A percentile compares a stretch with the other conserved stretches of the same genome.
Conservation (phyloP, 2,797 vertebrate species). For the Betta splendens region DNA sequence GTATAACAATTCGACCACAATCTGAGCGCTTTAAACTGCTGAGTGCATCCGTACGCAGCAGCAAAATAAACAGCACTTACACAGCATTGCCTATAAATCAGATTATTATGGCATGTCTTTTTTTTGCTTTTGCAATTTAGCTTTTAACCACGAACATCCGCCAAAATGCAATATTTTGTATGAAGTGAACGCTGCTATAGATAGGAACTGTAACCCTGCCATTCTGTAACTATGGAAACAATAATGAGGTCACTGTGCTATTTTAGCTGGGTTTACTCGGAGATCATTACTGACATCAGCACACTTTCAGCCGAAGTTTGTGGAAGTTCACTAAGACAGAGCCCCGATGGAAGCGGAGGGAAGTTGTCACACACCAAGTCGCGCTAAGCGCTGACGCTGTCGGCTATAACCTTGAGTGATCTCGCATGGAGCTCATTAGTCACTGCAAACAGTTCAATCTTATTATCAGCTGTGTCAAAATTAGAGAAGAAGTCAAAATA, state of each 20-base stretch:
- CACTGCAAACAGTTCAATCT: constrained; percentile 54
- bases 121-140: constrained; percentile 30
- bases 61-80: constrained; percentile 21
- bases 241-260: constrained; percentile 74
- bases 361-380: constrained; percentile 50
- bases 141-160: constrained; percentile 43
- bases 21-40: constrained; percentile 21
- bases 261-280: constrained; percentile 72
- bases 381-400: constrained; percentile 49
- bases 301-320: constrained; percentile 63
- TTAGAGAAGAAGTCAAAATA: constrained; percentile 26
- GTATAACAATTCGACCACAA: constrained; percentile 30
- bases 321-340: constrained; percentile 61
- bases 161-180: constrained; percentile 53
- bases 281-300: constrained; percentile 72
- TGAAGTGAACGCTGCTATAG: constrained; percentile 55
- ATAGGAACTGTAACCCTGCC: constrained; percentile 68
- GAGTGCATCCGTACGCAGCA: constrained; percentile 30
- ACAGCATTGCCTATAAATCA: constrained; percentile 18
- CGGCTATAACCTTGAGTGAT: constrained; percentile 58
- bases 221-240: constrained; percentile 77
- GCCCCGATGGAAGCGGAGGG: constrained; percentile 38
- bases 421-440: constrained; percentile 64
- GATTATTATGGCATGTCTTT: constrained; percentile 24
- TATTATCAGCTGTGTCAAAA: constrained; percentile 38